Conservation (phyloP, 2,797 vertebrate genomes). For the Phylloscopus collybita region DNA sequence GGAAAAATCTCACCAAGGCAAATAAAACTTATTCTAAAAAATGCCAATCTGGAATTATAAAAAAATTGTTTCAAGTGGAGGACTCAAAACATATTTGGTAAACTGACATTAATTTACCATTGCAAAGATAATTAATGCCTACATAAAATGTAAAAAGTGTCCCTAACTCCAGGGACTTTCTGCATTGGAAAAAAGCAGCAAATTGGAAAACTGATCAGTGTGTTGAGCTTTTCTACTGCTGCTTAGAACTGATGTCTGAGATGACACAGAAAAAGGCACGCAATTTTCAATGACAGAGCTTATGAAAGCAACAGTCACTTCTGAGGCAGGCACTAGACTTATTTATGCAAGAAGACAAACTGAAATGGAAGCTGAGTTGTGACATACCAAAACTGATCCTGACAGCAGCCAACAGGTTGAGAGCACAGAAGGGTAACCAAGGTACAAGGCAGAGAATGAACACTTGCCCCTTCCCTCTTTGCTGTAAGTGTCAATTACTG, state of each 20-base stretch:
- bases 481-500: background rate
- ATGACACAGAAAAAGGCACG: background rate
- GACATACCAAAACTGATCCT: background rate
- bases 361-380: background rate
- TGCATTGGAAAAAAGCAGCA: background rate
- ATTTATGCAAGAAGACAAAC: background rate
- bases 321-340: background rate
- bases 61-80: background rate
- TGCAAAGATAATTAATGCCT: background rate
- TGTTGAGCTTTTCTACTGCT: background rate
- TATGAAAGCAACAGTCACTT: slow-evolving; percentile 47
- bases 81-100: background rate
- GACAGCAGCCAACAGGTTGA: background rate
- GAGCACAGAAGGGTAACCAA: background rate
- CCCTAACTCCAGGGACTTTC: background rate
- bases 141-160: background rate
- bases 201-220: background rate
- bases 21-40: background rate
- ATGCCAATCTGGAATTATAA: background rate
- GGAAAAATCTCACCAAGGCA: background rate
- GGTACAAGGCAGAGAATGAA: background rate
- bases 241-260: background rate
- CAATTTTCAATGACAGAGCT: background rate
- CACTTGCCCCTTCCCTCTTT: background rate
- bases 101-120: background rate